Percentiles rank a stretch among this genome's conserved stretches.
These are phyloP conservation scores for Ligdia adustata DNA, from an alignment of 2,888 invertebrate genomes.

Conservation along the genomic window DNA sequence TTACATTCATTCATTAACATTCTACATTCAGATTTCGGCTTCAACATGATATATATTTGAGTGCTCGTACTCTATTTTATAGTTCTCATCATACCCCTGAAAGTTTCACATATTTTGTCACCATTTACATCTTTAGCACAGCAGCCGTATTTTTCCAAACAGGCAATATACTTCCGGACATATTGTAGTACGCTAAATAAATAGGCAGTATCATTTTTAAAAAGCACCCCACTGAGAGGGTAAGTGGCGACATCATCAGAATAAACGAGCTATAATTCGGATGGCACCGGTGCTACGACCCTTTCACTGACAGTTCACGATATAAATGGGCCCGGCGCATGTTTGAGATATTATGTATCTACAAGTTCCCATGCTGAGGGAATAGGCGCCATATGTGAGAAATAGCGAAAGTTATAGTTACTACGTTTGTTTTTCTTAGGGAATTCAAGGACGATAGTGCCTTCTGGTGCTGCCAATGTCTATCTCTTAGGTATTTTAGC, in stretches of 20 bases:
- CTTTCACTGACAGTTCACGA: constrained; percentile 16
- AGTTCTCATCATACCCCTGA: too few relatives aligned
- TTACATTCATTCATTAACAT: too few relatives aligned
- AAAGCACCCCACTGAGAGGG: constrained; percentile 22
- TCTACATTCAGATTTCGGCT: too few relatives aligned
- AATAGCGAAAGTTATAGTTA: constrained; percentile 1
- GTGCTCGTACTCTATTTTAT: too few relatives aligned
- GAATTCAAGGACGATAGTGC: too few relatives aligned
- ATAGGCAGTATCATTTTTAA: constrained; percentile 26
- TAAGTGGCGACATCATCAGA: constrained; percentile 21
- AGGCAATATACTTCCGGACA: not conserved
- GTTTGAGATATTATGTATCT: too few relatives aligned
- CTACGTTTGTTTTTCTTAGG: not conserved
- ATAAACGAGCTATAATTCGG: constrained; percentile 32
- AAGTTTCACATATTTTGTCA: too few relatives aligned
- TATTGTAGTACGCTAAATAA: constrained; percentile 12
- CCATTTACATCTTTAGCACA: too few relatives aligned
- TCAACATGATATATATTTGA: too few relatives aligned
- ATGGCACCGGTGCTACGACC: constrained; percentile 15
- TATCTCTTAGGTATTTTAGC: too few relatives aligned
- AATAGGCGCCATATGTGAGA: constrained; percentile 1
- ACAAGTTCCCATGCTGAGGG: constrained; percentile 5
- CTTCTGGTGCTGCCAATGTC: too few relatives aligned
- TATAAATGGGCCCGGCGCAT: constrained; percentile 15
- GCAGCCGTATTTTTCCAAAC: too few relatives aligned